phyloP scores from a whole-genome alignment of 2,113 vertebrate species.

The Oophaga pumilio region DNA sequence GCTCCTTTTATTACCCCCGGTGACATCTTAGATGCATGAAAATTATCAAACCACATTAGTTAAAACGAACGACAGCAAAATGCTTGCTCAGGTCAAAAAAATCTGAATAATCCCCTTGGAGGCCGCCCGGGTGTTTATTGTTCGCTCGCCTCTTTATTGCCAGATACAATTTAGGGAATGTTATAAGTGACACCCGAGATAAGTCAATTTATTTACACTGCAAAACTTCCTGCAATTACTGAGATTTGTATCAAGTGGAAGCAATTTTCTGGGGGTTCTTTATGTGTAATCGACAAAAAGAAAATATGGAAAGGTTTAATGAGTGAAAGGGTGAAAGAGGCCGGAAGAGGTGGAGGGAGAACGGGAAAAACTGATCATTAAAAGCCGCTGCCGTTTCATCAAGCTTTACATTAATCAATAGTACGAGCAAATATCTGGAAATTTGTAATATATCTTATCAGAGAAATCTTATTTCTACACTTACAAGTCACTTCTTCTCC shows the following conservation, averaged over 20 bases:
- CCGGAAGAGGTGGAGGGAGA: neutral
- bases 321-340: neutral
- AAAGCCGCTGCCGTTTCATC: too few species aligned
- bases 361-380: too few species aligned
- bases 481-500: too few species aligned
- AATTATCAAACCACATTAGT: slow-evolving; percentile 73
- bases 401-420: too few species aligned
- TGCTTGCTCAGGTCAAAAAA: slow-evolving; percentile 47
- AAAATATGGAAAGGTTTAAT: slow-evolving; percentile 2
- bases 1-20: slow-evolving; percentile 71
- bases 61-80: slow-evolving; percentile 58
- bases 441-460: too few species aligned
- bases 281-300: neutral
- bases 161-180: slow-evolving; percentile 26
- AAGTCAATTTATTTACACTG: neutral
- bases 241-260: slow-evolving; percentile 16
- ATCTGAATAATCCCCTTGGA: slow-evolving; percentile 59
- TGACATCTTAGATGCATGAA: slow-evolving; percentile 71
- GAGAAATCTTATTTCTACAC: too few species aligned
- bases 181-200: slow-evolving; percentile 24
- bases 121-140: slow-evolving; percentile 57
- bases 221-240: neutral
- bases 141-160: neutral
- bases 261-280: neutral
- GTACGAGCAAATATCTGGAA: too few species aligned